A percentile compares a stretch with the other conserved stretches of the same genome.
These are phyloP conservation scores for Falco naumanni DNA, from an alignment of 2,797 vertebrate species.

Conservation along the genomic window DNA sequence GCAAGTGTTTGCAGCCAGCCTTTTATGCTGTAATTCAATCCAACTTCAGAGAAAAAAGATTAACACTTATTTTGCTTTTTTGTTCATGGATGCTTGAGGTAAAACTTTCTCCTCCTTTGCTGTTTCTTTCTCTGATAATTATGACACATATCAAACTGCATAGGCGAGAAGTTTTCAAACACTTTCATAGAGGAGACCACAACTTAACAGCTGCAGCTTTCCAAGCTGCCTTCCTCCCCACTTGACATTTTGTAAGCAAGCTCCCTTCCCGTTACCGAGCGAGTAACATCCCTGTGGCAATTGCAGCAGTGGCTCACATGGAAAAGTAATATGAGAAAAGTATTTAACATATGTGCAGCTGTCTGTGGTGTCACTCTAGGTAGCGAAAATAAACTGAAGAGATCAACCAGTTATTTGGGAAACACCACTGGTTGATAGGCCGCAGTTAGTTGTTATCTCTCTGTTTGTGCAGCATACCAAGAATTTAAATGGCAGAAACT, in stretches of 20 bases:
- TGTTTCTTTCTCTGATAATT: not conserved
- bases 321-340: slow-evolving; percentile 19
- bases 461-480: not conserved
- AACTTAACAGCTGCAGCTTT: not conserved
- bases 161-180: not conserved
- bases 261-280: not conserved
- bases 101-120: not conserved
- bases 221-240: not conserved
- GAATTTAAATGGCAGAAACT: not conserved
- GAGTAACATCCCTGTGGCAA: not conserved
- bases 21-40: not conserved
- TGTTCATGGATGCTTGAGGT: not conserved
- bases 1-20: not conserved
- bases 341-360: slow-evolving; percentile 56
- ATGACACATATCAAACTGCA: accelerated
- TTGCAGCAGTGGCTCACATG: not conserved
- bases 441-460: not conserved
- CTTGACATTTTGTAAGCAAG: slow-evolving; percentile 21
- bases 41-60: not conserved
- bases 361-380: slow-evolving; percentile 37
- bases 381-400: slow-evolving; percentile 1
- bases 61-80: not conserved
- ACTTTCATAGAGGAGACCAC: not conserved
- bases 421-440: not conserved
- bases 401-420: slow-evolving; percentile 7